phyloP scores from a whole-genome alignment of 2,888 invertebrate species.

The Drosophila stalkeri region DNA sequence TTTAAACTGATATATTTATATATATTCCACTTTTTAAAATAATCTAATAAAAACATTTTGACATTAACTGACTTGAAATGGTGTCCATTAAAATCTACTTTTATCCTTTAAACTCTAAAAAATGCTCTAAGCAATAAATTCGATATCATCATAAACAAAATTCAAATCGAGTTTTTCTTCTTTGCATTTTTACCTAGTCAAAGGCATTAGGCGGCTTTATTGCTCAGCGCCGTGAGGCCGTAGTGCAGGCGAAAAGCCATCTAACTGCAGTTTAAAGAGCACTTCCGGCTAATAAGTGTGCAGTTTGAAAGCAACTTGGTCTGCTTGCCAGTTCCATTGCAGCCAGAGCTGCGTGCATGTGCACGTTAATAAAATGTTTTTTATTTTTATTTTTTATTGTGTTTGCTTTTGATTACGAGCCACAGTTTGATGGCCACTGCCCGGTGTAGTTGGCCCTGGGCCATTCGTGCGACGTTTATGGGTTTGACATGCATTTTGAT shows the following conservation, averaged over 20 bases:
- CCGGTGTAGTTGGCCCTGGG: neutral
- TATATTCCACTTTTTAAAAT: neutral
- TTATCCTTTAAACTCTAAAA: neutral
- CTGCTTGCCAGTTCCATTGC: neutral
- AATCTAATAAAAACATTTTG: neutral
- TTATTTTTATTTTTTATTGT: slow-evolving; percentile 49
- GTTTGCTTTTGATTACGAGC: slow-evolving; percentile 62
- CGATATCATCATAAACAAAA: neutral
- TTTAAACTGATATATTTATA: no score
- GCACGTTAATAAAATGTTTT: slow-evolving; percentile 49
- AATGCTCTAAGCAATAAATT: neutral
- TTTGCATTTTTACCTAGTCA: neutral
- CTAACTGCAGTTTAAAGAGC: slow-evolving; percentile 44
- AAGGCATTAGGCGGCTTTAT: slow-evolving; percentile 1
- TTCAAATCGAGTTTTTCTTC: neutral
- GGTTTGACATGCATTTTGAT: slow-evolving; percentile 77
- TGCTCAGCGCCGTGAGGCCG: neutral
- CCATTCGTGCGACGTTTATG: slow-evolving; percentile 31
- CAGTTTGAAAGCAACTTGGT: slow-evolving; percentile 34
- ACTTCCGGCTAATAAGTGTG: slow-evolving; percentile 47
- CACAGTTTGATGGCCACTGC: slow-evolving; percentile 69
- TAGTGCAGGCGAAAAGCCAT: slow-evolving; percentile 6
- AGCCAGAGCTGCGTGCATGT: slow-evolving; percentile 8
- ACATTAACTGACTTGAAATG: neutral
- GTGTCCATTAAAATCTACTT: neutral